Conservation (phyloP, 2,797 vertebrate genomes). For the Gymnoscopelus microlampas region DNA sequence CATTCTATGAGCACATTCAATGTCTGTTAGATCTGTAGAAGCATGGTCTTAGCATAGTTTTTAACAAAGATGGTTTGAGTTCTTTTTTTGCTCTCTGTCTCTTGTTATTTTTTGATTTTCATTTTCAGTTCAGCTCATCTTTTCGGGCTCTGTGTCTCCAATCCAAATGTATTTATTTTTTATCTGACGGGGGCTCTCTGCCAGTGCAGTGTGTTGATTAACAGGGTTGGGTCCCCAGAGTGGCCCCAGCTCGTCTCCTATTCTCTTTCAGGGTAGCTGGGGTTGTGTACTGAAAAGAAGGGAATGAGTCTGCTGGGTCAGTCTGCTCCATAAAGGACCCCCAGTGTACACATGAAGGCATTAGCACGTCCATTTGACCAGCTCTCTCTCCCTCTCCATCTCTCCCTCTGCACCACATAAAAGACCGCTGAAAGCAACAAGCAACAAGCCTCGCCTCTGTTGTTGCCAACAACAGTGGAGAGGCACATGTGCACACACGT, state of each 20-base stretch:
- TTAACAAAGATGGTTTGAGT: conserved; percentile 22
- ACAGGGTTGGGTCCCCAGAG: conserved; percentile 81
- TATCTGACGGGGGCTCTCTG: conserved; percentile 78
- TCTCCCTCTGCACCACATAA: conserved; percentile 27
- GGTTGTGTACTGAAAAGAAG: conserved; percentile 63
- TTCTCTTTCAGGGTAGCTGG: conserved; percentile 82
- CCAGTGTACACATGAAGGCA: conserved; percentile 40
- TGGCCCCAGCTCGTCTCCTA: conserved; percentile 75
- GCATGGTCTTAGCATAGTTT: conserved; percentile 33
- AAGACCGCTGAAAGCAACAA: conserved; percentile 26
- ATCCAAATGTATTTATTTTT: conserved; percentile 79
- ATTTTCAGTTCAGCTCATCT: conserved; percentile 63
- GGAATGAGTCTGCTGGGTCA: conserved; percentile 50
- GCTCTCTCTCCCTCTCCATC: conserved; percentile 31
- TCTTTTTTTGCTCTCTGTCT: too few species aligned
- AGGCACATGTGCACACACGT: conserved; percentile 13
- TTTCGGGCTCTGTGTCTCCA: conserved; percentile 64
- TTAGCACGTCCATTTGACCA: conserved; percentile 34
- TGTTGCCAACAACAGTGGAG: not conserved
- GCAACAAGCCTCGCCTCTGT: too few species aligned
- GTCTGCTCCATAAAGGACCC: conserved; percentile 53
- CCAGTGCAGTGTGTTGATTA: conserved; percentile 85
- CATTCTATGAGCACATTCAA: too few species aligned
- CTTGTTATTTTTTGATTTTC: conserved; percentile 42
- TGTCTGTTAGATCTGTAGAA: conserved; percentile 31